Conservation (phyloP, 2,888 invertebrate species). For the Caenorhabditis panamensis region DNA sequence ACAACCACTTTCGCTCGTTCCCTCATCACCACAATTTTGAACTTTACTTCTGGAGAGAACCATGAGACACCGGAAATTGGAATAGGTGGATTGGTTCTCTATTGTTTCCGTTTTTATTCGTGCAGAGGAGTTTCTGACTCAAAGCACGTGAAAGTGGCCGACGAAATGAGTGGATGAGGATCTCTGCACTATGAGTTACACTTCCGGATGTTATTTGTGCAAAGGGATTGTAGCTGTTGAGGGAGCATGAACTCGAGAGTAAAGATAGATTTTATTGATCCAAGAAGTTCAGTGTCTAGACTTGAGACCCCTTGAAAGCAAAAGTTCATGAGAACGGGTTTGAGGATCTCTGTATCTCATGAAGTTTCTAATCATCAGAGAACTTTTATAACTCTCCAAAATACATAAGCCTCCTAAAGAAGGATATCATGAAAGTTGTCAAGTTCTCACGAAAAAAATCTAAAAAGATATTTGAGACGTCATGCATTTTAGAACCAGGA, state of each 20-base stretch:
- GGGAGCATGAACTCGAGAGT: neutral
- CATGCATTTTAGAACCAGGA: too few species aligned
- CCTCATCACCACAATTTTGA: constrained; percentile 31
- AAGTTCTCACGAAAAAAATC: too few species aligned
- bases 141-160: neutral
- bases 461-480: too few species aligned
- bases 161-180: neutral
- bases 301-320: neutral
- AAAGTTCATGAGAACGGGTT: neutral
- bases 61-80: constrained; percentile 13
- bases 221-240: neutral
- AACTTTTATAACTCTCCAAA: too few species aligned
- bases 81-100: too few species aligned
- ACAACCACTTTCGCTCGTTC: constrained; percentile 3
- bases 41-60: neutral
- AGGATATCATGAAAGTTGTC: too few species aligned
- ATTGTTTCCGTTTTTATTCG: neutral
- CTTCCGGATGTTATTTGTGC: constrained; percentile 1
- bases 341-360: too few species aligned
- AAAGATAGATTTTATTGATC: too few species aligned
- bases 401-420: too few species aligned
- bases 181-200: constrained; percentile 1
- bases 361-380: too few species aligned
- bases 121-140: neutral
- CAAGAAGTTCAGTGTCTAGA: too few species aligned